Conservation (phyloP, 2,888 invertebrate genomes). For the Lasioglossum villosulum region DNA sequence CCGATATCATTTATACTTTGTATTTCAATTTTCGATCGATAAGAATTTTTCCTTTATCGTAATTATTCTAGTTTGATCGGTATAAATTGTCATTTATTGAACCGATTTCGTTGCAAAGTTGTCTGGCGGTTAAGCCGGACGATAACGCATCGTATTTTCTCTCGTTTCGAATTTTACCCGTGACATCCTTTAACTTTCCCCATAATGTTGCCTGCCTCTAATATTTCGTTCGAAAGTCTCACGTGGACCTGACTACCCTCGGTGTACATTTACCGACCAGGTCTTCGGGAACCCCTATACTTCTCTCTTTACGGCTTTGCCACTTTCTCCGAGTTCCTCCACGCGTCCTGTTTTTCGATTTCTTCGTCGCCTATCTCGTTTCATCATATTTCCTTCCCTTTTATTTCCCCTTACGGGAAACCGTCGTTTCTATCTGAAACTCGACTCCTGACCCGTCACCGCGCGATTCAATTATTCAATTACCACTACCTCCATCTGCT, state of each 20-base stretch:
- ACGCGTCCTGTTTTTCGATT: background rate
- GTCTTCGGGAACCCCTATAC: background rate
- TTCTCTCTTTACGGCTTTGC: background rate
- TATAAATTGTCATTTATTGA: background rate
- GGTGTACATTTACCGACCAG: background rate
- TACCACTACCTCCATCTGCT: background rate
- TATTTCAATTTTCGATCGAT: no score
- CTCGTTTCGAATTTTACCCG: background rate
- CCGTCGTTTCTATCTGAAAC: background rate
- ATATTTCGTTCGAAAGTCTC: constrained; percentile 7
- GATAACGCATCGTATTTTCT: background rate
- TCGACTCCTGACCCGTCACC: background rate
- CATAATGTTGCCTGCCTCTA: background rate
- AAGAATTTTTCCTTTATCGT: no score
- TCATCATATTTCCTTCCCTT: background rate
- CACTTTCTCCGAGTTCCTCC: constrained; percentile 1
- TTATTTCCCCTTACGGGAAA: background rate
- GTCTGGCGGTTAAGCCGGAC: background rate
- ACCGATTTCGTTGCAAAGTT: background rate
- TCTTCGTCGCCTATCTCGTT: background rate
- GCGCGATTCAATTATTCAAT: background rate
- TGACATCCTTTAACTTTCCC: background rate
- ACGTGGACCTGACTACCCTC: background rate
- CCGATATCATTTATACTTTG: no score
- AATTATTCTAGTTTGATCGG: background rate